A percentile compares a stretch with the other conserved stretches of the same genome.
phyloP scores from a whole-genome alignment of 53 echinoderm and acorn worm genomes.

The Astropecten irregularis region DNA sequence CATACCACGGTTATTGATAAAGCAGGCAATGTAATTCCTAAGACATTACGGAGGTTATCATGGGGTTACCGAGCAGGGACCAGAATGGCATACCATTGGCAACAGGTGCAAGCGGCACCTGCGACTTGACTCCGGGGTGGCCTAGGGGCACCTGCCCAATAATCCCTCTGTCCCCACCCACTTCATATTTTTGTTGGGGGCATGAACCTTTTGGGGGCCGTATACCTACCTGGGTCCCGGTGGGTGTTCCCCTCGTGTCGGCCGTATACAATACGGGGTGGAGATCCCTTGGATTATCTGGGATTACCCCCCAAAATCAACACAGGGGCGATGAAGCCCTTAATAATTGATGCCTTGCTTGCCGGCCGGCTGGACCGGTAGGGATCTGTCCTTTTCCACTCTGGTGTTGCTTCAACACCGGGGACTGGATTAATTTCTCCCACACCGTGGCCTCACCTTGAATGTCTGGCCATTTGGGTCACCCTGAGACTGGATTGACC shows the following conservation, averaged over 20 bases:
- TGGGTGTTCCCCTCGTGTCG: slow-evolving; percentile 37
- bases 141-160: neutral
- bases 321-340: too few species aligned
- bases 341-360: too few species aligned
- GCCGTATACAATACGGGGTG: neutral
- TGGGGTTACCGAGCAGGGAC: neutral
- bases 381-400: too few species aligned
- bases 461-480: too few species aligned
- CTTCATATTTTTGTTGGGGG: neutral
- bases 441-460: too few species aligned
- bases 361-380: too few species aligned
- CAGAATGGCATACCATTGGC: neutral
- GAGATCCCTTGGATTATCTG: neutral
- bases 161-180: neutral
- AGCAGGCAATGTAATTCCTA: neutral
- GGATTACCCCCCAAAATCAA: neutral
- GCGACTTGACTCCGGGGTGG: slow-evolving; percentile 31
- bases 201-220: too few species aligned
- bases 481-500: too few species aligned
- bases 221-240: slow-evolving; percentile 15
- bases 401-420: too few species aligned
- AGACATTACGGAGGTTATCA: neutral
- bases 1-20: too few species aligned
- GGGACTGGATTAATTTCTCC: too few species aligned
- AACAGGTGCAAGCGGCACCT: slow-evolving; percentile 35